Percentiles rank a stretch among this genome's conserved stretches.
These are phyloP conservation scores for Tachuris rubrigastra DNA, from an alignment of 2,113 vertebrate genomes.

Conservation along the genomic window DNA sequence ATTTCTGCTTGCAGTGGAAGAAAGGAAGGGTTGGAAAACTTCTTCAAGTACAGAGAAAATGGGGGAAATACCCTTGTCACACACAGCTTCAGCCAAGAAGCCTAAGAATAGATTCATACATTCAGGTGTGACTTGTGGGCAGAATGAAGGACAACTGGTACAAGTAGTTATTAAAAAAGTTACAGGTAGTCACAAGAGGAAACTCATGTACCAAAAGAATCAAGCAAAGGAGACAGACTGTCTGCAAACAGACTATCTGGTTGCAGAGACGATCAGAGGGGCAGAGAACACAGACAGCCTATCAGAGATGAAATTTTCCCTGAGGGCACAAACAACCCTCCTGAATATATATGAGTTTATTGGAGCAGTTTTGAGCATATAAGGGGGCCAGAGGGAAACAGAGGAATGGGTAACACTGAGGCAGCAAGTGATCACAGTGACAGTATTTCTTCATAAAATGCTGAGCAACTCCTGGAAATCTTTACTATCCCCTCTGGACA, in stretches of 20 bases:
- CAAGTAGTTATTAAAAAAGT: not conserved
- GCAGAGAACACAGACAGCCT: not conserved
- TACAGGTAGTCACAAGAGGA: not conserved
- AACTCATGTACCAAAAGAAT: not conserved
- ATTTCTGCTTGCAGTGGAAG: not conserved
- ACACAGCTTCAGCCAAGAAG: not conserved
- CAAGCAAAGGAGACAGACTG: not conserved
- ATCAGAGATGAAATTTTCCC: slow-evolving; percentile 19
- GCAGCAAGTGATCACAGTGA: not conserved
- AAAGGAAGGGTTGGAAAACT: not conserved
- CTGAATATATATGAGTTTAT: not conserved
- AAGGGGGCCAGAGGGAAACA: not conserved
- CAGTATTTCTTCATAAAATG: not conserved
- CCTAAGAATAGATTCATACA: not conserved
- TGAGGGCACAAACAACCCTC: not conserved
- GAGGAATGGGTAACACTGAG: not conserved
- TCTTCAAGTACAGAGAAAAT: not conserved
- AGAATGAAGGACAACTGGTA: not conserved
- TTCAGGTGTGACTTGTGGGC: not conserved
- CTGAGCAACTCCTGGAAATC: not conserved
- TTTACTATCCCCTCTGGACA: not conserved
- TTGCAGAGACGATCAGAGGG: not conserved
- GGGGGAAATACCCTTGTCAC: not conserved
- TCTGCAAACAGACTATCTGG: not conserved
- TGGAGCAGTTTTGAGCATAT: not conserved